These are phyloP conservation scores for Anagrus nilaparvatae DNA, from an alignment of 1,140 invertebrate genomes.

Conservation along the genomic window DNA sequence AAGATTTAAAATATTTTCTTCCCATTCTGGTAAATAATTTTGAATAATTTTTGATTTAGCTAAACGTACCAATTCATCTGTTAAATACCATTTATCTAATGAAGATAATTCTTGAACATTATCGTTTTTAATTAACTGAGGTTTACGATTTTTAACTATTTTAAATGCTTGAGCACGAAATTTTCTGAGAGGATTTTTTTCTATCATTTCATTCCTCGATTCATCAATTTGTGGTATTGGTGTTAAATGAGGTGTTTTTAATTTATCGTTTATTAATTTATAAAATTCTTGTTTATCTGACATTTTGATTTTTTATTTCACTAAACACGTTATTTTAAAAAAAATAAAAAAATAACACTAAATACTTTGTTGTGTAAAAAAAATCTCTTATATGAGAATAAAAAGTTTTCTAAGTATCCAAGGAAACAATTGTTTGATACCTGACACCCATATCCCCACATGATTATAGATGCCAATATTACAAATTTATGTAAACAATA, in stretches of 20 bases:
- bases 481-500: too few species aligned
- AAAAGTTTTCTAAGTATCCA: conserved; percentile 16
- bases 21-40: conserved; percentile 21
- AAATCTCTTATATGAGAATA: too few species aligned
- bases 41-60: conserved; percentile 19
- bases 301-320: conserved; percentile 8
- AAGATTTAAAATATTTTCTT: conserved; percentile 26
- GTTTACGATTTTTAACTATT: conserved; percentile 11
- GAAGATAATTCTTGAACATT: too few species aligned
- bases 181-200: conserved; percentile 13
- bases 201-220: not conserved
- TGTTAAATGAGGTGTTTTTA: conserved; percentile 12
- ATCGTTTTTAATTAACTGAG: too few species aligned
- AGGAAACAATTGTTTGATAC: conserved; percentile 14
- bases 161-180: conserved; percentile 13
- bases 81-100: too few species aligned
- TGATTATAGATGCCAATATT: too few species aligned
- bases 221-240: conserved; percentile 11
- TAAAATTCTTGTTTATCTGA: conserved; percentile 16
- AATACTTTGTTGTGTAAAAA: too few species aligned
- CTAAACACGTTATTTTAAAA: too few species aligned
- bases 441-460: too few species aligned
- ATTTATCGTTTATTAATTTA: conserved; percentile 15
- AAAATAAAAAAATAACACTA: too few species aligned
- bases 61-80: conserved; percentile 18